Conservation (phyloP, 1,140 invertebrate species). For the Theocolax elegans region DNA sequence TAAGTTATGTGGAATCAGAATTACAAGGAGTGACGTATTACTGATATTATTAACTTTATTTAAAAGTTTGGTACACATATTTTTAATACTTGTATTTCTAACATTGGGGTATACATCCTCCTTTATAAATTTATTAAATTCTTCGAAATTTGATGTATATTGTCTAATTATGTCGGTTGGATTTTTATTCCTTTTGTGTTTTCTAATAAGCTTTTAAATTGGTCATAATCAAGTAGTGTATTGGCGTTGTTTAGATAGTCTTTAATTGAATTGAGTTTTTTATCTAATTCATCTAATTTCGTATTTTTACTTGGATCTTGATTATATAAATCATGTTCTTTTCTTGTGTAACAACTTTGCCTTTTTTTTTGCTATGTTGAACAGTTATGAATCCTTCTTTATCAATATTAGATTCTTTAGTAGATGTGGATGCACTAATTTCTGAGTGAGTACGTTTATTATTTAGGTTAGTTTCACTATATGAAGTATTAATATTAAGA, state of each 20-base stretch:
- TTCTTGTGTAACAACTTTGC: too few relatives aligned
- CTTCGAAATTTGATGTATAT: background rate
- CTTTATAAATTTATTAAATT: too few relatives aligned
- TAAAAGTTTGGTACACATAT: background rate
- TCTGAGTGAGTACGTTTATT: background rate
- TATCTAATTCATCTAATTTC: background rate
- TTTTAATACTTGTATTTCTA: background rate
- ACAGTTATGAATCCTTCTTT: background rate
- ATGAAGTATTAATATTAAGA: too few relatives aligned
- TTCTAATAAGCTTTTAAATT: background rate
- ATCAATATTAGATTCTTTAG: too few relatives aligned
- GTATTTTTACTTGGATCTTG: background rate
- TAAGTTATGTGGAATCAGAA: background rate
- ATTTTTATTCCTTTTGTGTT: background rate
- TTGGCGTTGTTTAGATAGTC: too few relatives aligned
- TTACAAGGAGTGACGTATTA: background rate
- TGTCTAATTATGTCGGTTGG: background rate
- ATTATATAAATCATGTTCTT: background rate
- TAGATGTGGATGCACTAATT: too few relatives aligned
- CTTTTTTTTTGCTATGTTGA: background rate
- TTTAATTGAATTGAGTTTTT: too few relatives aligned
- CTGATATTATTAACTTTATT: background rate
- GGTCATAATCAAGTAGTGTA: too few relatives aligned
- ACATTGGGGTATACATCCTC: conserved; percentile 10
- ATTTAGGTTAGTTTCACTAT: background rate